Percentiles rank a stretch among this genome's conserved stretches.
phyloP scores from a whole-genome alignment of 2,888 invertebrate genomes.

The Drosophila quinaria region DNA sequence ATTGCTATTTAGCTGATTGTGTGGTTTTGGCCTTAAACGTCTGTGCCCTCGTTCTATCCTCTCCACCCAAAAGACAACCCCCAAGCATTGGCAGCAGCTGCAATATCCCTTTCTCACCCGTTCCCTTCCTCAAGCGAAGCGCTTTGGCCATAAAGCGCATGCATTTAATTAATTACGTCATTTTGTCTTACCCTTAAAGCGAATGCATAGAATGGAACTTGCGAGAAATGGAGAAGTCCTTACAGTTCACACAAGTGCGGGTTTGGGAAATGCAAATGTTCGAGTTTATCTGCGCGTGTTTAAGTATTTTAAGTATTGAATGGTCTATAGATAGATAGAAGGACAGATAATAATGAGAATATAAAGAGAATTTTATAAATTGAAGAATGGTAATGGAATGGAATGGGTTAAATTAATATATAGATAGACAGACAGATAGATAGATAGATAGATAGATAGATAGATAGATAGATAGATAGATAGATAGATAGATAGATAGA shows the following conservation, averaged over 20 bases:
- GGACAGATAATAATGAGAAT: background rate
- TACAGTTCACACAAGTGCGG: slow-evolving; percentile 10
- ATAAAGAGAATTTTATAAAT: background rate
- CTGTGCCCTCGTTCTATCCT: slow-evolving; percentile 15
- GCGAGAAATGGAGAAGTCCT: background rate
- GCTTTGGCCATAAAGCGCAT: slow-evolving; percentile 67
- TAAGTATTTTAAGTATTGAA: slow-evolving; percentile 7
- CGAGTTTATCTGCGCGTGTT: background rate
- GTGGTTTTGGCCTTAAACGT: slow-evolving; percentile 73
- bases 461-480: no score
- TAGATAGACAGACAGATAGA: background rate
- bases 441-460: no score
- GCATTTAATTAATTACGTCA: slow-evolving; percentile 74
- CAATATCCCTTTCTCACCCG: background rate
- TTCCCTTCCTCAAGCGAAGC: background rate
- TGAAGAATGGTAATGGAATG: background rate
- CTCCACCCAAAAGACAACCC: slow-evolving; percentile 1
- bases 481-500: background rate
- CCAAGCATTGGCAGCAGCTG: slow-evolving; percentile 4
- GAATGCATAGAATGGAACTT: slow-evolving; percentile 10
- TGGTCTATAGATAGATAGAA: background rate
- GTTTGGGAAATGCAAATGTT: slow-evolving; percentile 11
- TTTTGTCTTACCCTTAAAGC: slow-evolving; percentile 63
- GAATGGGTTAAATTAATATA: no score
- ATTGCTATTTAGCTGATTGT: slow-evolving; percentile 79